phyloP scores from a whole-genome alignment of 2,797 vertebrate species.

The Sebastes iracundus region DNA sequence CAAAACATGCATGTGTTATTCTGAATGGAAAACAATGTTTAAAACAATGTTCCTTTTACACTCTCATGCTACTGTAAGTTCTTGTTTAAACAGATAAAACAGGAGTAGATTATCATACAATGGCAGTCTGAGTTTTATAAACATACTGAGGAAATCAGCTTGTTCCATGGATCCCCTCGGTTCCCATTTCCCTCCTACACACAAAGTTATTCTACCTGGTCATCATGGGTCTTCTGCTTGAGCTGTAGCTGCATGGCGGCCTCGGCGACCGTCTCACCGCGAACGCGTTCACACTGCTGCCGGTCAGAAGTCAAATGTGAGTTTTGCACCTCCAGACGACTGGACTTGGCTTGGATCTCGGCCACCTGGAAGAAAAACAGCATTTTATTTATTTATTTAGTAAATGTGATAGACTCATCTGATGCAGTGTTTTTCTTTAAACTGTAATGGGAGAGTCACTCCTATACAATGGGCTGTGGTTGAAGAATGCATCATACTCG shows the following conservation, averaged over 20 bases:
- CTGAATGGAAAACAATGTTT: neutral
- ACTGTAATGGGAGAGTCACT: neutral
- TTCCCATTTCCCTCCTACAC: neutral
- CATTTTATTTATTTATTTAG: neutral
- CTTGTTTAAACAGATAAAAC: neutral
- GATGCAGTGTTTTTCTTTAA: neutral
- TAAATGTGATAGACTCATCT: neutral
- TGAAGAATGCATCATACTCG: neutral
- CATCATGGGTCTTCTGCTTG: constrained; percentile 67
- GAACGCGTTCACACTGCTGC: constrained; percentile 50
- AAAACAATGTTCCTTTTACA: neutral
- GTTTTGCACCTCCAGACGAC: constrained; percentile 74
- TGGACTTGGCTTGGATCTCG: constrained; percentile 73
- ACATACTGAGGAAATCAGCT: neutral
- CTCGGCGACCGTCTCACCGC: neutral
- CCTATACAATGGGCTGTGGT: neutral
- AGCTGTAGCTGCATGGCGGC: constrained; percentile 27
- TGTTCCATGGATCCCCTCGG: neutral
- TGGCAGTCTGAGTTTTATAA: neutral
- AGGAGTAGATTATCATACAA: neutral
- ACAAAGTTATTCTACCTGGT: constrained; percentile 43
- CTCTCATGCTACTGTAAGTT: neutral
- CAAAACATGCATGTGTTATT: neutral
- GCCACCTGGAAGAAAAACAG: constrained; percentile 65
- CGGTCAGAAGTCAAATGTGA: constrained; percentile 46